These are phyloP conservation scores for Toxonevra muliebris DNA, from an alignment of 2,888 invertebrate genomes.

Conservation along the genomic window DNA sequence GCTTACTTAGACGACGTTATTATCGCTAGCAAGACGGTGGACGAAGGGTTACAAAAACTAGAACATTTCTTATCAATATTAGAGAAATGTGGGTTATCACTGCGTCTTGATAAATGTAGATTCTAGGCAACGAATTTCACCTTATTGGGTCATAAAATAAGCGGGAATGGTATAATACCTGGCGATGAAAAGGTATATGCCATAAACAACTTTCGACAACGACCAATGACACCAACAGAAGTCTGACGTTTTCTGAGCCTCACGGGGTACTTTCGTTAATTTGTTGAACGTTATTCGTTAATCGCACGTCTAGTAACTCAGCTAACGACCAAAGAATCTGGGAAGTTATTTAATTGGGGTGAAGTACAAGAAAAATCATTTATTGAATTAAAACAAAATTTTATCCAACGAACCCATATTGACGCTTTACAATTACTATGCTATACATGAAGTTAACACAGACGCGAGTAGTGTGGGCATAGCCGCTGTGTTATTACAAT, in stretches of 20 bases:
- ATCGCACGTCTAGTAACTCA: constrained; percentile 17
- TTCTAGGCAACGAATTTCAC: no score
- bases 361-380: constrained; percentile 3
- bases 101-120: constrained; percentile 1
- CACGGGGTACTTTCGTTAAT: constrained; percentile 18
- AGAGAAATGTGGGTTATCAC: background rate
- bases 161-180: background rate
- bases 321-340: constrained; percentile 19
- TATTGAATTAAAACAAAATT: background rate
- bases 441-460: constrained; percentile 19
- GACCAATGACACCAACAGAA: constrained; percentile 3
- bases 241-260: constrained; percentile 20
- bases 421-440: constrained; percentile 4
- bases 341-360: constrained; percentile 15
- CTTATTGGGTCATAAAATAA: constrained; percentile 7
- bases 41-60: background rate
- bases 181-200: constrained; percentile 13
- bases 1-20: constrained; percentile 13
- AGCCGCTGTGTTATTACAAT: constrained; percentile 20
- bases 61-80: background rate
- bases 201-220: constrained; percentile 16
- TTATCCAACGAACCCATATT: constrained; percentile 7
- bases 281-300: constrained; percentile 7
- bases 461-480: constrained; percentile 23
- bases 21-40: constrained; percentile 8